phyloP scores from a whole-genome alignment of 2,888 invertebrate genomes.

The Steinernema scapterisci region DNA sequence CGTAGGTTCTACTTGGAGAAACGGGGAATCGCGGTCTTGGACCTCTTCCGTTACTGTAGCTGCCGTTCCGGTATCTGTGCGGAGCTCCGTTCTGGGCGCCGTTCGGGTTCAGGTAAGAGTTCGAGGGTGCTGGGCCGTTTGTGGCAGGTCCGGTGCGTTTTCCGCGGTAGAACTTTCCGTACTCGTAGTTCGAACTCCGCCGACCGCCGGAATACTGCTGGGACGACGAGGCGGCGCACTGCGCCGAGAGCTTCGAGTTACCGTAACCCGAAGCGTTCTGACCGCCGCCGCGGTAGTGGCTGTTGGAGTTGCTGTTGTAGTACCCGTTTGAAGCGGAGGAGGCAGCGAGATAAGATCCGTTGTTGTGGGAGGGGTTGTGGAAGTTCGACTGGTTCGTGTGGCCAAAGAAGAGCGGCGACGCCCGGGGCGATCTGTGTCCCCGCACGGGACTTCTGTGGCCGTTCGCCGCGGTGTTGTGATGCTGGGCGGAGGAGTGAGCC shows the following conservation, averaged over 20 bases:
- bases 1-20: conserved; percentile 5
- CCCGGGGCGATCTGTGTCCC: conserved; percentile 11
- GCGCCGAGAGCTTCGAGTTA: conserved; percentile 20
- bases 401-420: conserved; percentile 26
- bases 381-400: background rate
- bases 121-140: background rate
- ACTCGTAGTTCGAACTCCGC: conserved; percentile 25
- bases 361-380: conserved; percentile 2
- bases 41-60: conserved; percentile 4
- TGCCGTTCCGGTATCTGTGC: conserved; percentile 22
- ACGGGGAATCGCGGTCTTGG: background rate
- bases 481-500: background rate
- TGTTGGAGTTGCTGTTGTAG: conserved; percentile 10
- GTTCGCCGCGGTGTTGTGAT: background rate
- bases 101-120: background rate
- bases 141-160: background rate
- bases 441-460: conserved; percentile 16
- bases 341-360: conserved; percentile 10
- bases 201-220: conserved; percentile 11
- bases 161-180: conserved; percentile 14
- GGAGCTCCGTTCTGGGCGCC: background rate
- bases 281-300: conserved; percentile 16
- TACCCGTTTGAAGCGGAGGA: conserved; percentile 28
- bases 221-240: background rate
- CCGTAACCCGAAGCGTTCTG: conserved; percentile 8